Conservation (phyloP, 2,888 invertebrate genomes). For the Pachymerium ferrugineum region DNA sequence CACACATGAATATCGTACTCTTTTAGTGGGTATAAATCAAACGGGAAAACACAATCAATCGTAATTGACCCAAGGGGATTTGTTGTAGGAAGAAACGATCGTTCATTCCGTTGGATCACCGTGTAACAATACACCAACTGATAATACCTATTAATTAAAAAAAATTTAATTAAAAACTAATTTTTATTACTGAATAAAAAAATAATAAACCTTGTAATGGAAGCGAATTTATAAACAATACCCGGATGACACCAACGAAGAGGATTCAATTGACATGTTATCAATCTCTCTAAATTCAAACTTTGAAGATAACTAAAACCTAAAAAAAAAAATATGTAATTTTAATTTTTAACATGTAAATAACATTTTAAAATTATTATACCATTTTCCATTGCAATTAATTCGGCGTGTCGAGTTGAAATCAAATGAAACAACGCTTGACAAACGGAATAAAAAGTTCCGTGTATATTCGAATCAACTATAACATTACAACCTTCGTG, state of each 20-base stretch:
- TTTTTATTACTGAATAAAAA: no score
- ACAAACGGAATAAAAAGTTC: conserved; percentile 84
- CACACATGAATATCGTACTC: conserved; percentile 49
- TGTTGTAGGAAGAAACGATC: conserved; percentile 42
- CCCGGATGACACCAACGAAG: conserved; percentile 71
- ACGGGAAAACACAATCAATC: conserved; percentile 75
- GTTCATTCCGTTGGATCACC: conserved; percentile 73
- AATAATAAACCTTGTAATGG: conserved; percentile 59
- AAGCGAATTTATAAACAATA: conserved; percentile 73
- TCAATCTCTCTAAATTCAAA: conserved; percentile 76
- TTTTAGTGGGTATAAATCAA: conserved; percentile 76
- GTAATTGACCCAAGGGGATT: conserved; percentile 40
- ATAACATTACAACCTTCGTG: conserved; percentile 48
- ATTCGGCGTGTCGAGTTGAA: conserved; percentile 78
- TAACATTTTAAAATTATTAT: conserved; percentile 43
- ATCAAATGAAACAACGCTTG: conserved; percentile 90
- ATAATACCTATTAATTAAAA: conserved; percentile 53
- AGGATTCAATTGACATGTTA: conserved; percentile 82
- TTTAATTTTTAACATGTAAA: neutral
- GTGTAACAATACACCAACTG: conserved; percentile 90
- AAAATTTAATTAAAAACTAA: neutral
- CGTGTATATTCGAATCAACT: conserved; percentile 65
- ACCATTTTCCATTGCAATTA: conserved; percentile 72
- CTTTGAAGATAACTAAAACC: conserved; percentile 72
- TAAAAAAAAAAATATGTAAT: conserved; percentile 44